Conservation (phyloP, 2,888 invertebrate genomes). For the Sinotaia quadrata region DNA sequence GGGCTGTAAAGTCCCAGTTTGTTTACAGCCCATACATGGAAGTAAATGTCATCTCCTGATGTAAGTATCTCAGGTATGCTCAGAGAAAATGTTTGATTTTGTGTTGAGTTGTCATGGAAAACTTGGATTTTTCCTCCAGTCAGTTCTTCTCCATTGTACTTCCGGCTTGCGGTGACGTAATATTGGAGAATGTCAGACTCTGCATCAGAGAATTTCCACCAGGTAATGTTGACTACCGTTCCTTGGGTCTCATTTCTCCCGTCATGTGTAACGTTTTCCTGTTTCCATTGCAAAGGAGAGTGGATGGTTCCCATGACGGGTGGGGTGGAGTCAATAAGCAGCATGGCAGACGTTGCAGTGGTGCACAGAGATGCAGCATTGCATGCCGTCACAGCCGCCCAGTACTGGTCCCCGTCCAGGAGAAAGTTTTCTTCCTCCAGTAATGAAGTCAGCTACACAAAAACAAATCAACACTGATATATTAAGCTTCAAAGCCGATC, state of each 20-base stretch:
- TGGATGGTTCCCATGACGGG: slow-evolving; percentile 40
- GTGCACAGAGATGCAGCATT: slow-evolving; percentile 45
- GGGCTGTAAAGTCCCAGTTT: slow-evolving; percentile 26
- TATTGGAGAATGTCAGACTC: slow-evolving; percentile 37
- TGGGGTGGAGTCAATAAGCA: slow-evolving; percentile 48
- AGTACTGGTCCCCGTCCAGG: slow-evolving; percentile 32
- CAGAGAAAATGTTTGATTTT: not conserved
- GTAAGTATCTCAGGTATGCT: not conserved
- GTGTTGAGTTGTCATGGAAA: not conserved
- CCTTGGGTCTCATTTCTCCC: no score
- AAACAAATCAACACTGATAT: no score
- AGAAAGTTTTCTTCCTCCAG: slow-evolving; percentile 27
- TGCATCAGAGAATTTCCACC: slow-evolving; percentile 41
- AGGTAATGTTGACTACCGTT: slow-evolving; percentile 10
- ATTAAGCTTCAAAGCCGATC: no score
- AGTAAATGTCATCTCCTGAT: slow-evolving; percentile 10
- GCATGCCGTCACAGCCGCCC: slow-evolving; percentile 34
- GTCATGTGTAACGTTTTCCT: not conserved
- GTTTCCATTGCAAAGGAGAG: not conserved
- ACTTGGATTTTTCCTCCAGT: slow-evolving; percentile 7
- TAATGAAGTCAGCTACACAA: slow-evolving; percentile 3
- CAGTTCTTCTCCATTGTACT: slow-evolving; percentile 18
- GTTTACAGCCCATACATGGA: slow-evolving; percentile 44
- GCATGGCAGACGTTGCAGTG: slow-evolving; percentile 28
- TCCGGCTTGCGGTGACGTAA: slow-evolving; percentile 7